phyloP scores from a whole-genome alignment of 2,797 vertebrate species.

The Triplophysa bombifrons region DNA sequence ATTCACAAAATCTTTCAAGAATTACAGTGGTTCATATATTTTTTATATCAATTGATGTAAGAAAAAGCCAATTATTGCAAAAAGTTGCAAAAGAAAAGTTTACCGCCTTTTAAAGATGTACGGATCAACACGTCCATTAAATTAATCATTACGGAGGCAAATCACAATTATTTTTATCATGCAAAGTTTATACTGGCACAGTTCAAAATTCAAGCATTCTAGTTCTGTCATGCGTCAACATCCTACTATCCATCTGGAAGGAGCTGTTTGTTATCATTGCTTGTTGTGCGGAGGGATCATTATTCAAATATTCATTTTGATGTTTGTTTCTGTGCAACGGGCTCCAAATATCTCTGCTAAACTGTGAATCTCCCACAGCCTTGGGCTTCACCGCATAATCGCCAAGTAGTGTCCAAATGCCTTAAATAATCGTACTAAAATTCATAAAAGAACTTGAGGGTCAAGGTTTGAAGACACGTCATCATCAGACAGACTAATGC shows the following conservation, averaged over 20 bases:
- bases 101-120: too few relatives aligned
- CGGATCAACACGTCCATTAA: too few relatives aligned
- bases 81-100: too few relatives aligned
- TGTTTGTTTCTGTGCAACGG: constrained; percentile 41
- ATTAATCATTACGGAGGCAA: neutral
- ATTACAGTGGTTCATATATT: too few relatives aligned
- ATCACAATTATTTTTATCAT: neutral
- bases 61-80: too few relatives aligned
- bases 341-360: constrained; percentile 16
- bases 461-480: too few relatives aligned
- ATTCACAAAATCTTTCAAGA: too few relatives aligned
- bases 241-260: neutral
- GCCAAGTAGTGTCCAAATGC: neutral
- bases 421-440: neutral
- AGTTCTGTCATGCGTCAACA: neutral
- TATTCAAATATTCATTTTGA: constrained; percentile 37
- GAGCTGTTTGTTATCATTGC: neutral
- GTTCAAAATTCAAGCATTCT: neutral
- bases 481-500: neutral
- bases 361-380: constrained; percentile 3
- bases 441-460: too few relatives aligned
- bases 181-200: neutral
- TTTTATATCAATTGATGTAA: too few relatives aligned
- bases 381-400: neutral
- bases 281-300: constrained; percentile 17